Evolutionary conservation across 1,140 invertebrate genomes (phyloP).

Genomic region (Brachionus rubens): DNA sequence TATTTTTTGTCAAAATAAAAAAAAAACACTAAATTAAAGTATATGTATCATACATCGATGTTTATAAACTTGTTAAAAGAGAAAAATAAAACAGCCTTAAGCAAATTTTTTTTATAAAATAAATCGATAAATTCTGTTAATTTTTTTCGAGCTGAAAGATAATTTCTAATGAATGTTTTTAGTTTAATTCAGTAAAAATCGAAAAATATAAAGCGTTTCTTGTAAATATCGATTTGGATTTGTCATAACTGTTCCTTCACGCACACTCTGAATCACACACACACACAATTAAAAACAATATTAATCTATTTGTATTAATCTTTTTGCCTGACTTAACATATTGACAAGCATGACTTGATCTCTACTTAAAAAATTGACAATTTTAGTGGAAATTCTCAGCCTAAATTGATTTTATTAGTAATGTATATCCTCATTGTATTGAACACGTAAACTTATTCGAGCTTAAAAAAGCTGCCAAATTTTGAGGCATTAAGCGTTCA

Average conservation of each 20-base stretch:
- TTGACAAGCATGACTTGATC: constrained; percentile 35
- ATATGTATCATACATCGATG: background rate
- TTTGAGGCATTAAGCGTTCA: no score
- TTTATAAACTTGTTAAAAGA: background rate
- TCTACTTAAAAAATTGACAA: constrained; percentile 16
- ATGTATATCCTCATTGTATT: background rate
- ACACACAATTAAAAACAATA: background rate
- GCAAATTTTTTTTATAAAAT: background rate
- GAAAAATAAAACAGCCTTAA: constrained; percentile 1
- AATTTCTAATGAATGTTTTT: constrained; percentile 32
- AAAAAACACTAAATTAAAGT: constrained; percentile 26
- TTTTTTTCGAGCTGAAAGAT: background rate
- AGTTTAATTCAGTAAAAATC: constrained; percentile 3
- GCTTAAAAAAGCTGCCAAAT: no score
- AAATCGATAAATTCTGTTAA: constrained; percentile 16
- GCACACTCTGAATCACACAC: constrained; percentile 17
- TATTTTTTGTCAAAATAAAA: constrained; percentile 26
- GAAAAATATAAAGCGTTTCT: background rate
- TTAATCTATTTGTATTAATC: background rate
- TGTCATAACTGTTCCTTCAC: constrained; percentile 19
- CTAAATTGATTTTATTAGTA: constrained; percentile 3
- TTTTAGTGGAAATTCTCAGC: constrained; percentile 3
- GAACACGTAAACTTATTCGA: no score
- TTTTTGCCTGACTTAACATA: constrained; percentile 31
- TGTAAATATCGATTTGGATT: background rate